These are phyloP conservation scores for Porites divaricata DNA, from an alignment of 92 coral and sea anemone genomes.

Conservation along the genomic window DNA sequence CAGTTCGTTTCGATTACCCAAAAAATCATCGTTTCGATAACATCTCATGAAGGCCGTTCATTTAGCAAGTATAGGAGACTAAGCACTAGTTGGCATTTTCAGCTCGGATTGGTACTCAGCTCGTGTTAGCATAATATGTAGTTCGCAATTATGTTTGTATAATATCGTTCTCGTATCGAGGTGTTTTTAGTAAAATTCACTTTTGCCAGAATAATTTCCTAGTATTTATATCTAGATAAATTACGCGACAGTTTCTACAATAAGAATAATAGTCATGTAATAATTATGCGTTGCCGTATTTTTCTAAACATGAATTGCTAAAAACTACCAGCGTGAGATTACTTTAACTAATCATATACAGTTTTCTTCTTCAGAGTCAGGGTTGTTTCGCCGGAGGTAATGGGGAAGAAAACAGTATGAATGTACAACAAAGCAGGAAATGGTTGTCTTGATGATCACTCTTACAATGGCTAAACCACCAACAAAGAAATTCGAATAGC, in stretches of 20 bases:
- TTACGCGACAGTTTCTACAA: no score
- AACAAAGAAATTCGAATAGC: not conserved
- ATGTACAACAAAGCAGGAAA: no score
- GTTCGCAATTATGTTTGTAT: not conserved
- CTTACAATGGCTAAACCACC: not conserved
- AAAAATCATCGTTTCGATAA: not conserved
- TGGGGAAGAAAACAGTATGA: no score
- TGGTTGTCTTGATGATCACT: no score
- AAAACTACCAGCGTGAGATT: no score
- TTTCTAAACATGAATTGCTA: no score
- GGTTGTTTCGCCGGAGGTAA: no score
- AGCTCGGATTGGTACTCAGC: not conserved
- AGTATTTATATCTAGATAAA: no score
- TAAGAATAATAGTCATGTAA: no score
- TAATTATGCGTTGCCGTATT: no score
- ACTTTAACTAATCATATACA: no score
- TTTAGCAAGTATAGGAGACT: not conserved
- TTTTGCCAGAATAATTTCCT: not conserved
- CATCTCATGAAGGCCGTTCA: not conserved
- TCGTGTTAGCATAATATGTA: not conserved
- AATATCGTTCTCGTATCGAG: not conserved
- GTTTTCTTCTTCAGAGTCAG: no score
- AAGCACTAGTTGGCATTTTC: not conserved
- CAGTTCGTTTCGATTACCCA: not conserved
- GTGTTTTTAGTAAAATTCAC: not conserved